A percentile compares a stretch with the other conserved stretches of the same genome.
These are phyloP conservation scores for Lasioglossum oenotherae DNA, from an alignment of 2,888 invertebrate species.

Conservation along the genomic window DNA sequence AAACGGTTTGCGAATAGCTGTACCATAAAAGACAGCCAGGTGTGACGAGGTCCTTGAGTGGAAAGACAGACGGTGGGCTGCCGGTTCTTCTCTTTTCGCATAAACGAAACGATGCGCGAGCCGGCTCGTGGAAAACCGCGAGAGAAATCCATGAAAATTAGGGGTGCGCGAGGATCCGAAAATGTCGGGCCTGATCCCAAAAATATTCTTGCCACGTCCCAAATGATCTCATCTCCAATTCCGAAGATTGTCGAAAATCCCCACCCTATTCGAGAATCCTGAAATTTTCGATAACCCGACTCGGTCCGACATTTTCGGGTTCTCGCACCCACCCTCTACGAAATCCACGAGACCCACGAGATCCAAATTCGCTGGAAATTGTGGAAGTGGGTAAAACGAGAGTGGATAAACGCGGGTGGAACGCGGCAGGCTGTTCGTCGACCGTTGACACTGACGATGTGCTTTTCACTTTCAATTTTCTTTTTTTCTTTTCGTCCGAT, in stretches of 20 bases:
- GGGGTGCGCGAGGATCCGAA: not conserved
- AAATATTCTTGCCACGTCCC: not conserved
- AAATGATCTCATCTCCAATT: not conserved
- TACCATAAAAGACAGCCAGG: conserved; percentile 18
- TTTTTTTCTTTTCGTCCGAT: conserved; percentile 28
- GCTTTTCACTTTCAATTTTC: conserved; percentile 21
- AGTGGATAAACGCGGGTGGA: conserved; percentile 41
- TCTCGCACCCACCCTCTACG: not conserved
- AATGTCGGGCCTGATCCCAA: not conserved
- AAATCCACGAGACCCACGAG: not conserved
- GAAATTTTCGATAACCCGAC: not conserved
- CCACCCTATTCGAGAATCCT: not conserved
- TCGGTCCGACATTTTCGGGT: not conserved
- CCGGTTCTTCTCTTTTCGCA: conserved; percentile 39
- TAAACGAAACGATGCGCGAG: not conserved
- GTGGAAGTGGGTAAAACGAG: conserved; percentile 22
- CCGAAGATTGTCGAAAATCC: not conserved
- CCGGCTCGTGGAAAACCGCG: not conserved
- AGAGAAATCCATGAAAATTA: not conserved
- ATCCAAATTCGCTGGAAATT: not conserved
- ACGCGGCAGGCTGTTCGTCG: conserved; percentile 56
- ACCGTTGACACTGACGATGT: conserved; percentile 39
- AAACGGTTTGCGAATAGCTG: conserved; percentile 35
- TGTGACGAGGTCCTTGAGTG: conserved; percentile 47
- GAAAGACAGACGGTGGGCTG: conserved; percentile 52